Evolutionary conservation across 2,113 vertebrate genomes (phyloP), one percentile per base, ranked within the genome.

Genomic region (Riparia riparia): DNA sequence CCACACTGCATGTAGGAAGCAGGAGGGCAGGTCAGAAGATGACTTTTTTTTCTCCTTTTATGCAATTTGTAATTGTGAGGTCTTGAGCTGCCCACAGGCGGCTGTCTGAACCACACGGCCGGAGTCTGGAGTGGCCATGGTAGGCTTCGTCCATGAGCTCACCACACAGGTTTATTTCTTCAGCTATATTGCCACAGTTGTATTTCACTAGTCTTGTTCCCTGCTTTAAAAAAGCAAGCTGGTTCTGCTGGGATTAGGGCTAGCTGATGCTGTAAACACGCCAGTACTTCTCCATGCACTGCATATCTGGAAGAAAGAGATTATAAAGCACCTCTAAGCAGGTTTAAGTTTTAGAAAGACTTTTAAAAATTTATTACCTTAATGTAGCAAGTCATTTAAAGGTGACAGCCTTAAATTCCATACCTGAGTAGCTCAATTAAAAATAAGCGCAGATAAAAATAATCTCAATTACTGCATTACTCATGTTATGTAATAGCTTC

Each of bases 381-480:
- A 41, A 60, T 50, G 7, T 83, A 86, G 29, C 0, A 0, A 94
- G 47, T 74, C 4, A 25, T 86, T 92, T 92, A 93, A 90, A 90
- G 29, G 49, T 56, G 69, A 69, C 77, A 86, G 53, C 42, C 72
- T 83, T 39, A 86, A 92, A 19, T 84, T 96, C 80, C 90, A 12
- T 83, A 61, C 49, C 54, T 86, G 34, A 60, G 58, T 44, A 83
- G 47, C 63, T 90, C 79, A 89, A 78, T 68, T 96, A 89, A 92
- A 95, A 84, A 70, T 74, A 82, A 89, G 51, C 0, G 1, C 29
- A 60, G 85, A 76, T 95, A 89, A 97, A 95, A 96, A 97, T 94
- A 97, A 92, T n/a, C 29, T 64, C 44, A 71, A 57, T 95, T 93
- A 94, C 51, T 78, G 37, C 66, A 81, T 90, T 96, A 92, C 79